Evolutionary conservation across 1,140 invertebrate genomes (phyloP).

Genomic region (Magallana ariakensis): DNA sequence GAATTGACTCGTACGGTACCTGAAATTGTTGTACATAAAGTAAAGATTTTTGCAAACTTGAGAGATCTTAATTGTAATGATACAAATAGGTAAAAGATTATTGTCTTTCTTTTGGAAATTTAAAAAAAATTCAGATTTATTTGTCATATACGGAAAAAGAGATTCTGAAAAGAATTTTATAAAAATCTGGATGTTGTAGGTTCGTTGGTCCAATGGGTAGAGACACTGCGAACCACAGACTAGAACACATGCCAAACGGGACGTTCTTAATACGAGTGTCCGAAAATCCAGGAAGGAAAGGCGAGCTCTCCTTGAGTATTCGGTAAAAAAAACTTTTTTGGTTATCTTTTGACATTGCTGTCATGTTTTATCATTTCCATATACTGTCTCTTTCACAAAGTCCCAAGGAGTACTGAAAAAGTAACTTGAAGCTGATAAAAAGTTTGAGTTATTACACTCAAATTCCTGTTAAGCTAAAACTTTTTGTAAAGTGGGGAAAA

Average conservation of each 20-base stretch:
- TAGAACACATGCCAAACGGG: conserved; percentile 90
- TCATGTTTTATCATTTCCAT: no score
- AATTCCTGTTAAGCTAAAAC: no score
- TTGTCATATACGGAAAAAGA: no score
- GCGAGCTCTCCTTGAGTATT: conserved; percentile 90
- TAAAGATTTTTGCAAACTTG: background rate
- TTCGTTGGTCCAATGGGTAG: conserved; percentile 92
- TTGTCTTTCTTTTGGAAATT: no score
- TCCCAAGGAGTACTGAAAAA: no score
- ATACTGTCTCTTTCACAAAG: no score
- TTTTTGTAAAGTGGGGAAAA: no score
- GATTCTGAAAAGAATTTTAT: no score
- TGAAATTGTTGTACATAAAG: background rate
- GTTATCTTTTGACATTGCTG: background rate
- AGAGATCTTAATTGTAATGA: background rate
- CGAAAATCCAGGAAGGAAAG: conserved; percentile 80
- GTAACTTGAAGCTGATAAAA: no score
- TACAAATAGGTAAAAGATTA: background rate
- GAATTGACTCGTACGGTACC: no score
- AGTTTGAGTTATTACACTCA: no score
- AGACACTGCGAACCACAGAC: conserved; percentile 87
- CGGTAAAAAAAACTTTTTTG: conserved; percentile 87
- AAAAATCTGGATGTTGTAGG: conserved; percentile 63
- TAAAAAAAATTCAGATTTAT: no score
- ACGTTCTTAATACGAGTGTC: conserved; percentile 93